Evolutionary conservation across 2,888 invertebrate genomes (phyloP).

Genomic region (Athalia rosae): DNA sequence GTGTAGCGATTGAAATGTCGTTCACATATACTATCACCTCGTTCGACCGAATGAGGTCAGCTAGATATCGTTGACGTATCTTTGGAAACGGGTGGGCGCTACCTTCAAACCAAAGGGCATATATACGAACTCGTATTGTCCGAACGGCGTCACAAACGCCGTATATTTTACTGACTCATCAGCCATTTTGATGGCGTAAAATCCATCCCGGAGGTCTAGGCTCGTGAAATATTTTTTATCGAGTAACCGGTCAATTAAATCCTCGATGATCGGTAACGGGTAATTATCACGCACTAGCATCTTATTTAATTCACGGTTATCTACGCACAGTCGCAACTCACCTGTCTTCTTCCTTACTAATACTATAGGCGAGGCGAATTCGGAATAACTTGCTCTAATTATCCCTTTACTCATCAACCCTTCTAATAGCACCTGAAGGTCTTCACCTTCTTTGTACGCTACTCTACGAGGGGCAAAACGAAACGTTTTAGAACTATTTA

Average conservation of each 20-base stretch:
- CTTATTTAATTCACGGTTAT: conserved; percentile 43
- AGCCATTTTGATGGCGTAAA: conserved; percentile 50
- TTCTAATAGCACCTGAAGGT: conserved; percentile 34
- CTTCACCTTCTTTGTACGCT: conserved; percentile 36
- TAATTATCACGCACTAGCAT: conserved; percentile 46
- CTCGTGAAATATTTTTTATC: conserved; percentile 51
- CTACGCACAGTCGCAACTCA: conserved; percentile 44
- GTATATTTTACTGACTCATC: conserved; percentile 49
- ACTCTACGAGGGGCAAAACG: conserved; percentile 46
- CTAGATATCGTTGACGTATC: not conserved
- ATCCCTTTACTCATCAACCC: not conserved
- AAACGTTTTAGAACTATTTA: conserved; percentile 48
- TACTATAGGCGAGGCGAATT: conserved; percentile 45
- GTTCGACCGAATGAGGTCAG: not conserved
- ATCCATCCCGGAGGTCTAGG: conserved; percentile 54
- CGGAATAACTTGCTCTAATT: conserved; percentile 37
- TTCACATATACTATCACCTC: conserved; percentile 22
- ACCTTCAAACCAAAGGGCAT: conserved; percentile 58
- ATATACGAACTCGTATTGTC: conserved; percentile 56
- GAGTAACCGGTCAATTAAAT: conserved; percentile 48
- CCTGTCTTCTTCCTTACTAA: conserved; percentile 45
- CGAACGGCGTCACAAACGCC: conserved; percentile 51
- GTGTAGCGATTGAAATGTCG: conserved; percentile 5
- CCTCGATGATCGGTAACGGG: conserved; percentile 50
- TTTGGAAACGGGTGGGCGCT: conserved; percentile 51